phyloP scores from a whole-genome alignment of 1,140 invertebrate genomes.

The Ylistrum balloti region DNA sequence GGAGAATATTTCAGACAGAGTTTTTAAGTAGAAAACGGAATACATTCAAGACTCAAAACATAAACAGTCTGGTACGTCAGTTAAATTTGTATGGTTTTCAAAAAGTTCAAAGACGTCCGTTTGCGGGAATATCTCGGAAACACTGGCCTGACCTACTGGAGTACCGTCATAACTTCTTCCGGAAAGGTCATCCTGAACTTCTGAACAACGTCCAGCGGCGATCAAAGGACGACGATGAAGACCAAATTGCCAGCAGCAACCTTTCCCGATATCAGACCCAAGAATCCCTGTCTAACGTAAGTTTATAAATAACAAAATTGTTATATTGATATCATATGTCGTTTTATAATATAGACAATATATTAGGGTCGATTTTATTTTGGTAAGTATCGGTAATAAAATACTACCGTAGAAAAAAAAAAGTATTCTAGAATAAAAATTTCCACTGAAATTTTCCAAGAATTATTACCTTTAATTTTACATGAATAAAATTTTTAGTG shows the following conservation, averaged over 20 bases:
- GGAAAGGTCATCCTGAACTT: not conserved
- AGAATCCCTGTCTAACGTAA: not conserved
- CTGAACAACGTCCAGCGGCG: not conserved
- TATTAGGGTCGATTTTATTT: no score
- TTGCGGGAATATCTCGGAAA: constrained; percentile 32
- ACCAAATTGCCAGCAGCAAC: not conserved
- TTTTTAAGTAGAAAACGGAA: not conserved
- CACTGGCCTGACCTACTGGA: constrained; percentile 1
- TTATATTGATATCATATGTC: no score
- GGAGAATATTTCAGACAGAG: constrained; percentile 32
- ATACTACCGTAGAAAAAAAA: no score
- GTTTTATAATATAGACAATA: no score
- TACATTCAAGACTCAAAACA: constrained; percentile 10
- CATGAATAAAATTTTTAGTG: no score
- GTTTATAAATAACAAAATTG: no score
- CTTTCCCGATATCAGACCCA: not conserved
- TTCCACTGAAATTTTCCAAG: no score
- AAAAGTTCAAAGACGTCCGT: not conserved
- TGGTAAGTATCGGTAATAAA: no score
- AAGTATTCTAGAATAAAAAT: no score
- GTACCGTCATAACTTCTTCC: not conserved
- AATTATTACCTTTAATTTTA: no score
- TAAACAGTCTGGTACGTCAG: not conserved
- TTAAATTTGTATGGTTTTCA: constrained; percentile 15
- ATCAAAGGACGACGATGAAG: not conserved